Evolutionary conservation across 35 echinoderm and acorn worm genomes (phyloP).

Genomic region (Ptychodera flava): DNA sequence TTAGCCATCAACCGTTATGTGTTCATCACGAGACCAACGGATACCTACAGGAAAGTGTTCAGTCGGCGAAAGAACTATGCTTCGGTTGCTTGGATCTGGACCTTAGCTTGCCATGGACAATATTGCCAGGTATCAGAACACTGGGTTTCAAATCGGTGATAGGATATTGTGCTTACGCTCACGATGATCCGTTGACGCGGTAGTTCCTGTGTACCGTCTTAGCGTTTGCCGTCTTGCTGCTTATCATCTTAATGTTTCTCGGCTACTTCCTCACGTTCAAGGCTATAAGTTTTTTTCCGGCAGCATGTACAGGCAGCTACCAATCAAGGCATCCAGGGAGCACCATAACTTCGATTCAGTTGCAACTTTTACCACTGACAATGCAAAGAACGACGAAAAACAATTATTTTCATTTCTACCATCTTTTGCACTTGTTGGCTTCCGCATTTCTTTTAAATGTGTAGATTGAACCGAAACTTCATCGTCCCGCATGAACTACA

Average conservation of each 20-base stretch:
- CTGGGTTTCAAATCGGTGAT: slow-evolving; percentile 54
- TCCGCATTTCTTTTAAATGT: slow-evolving; percentile 61
- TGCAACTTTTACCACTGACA: neutral
- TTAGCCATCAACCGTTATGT: slow-evolving; percentile 66
- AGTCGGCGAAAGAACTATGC: slow-evolving; percentile 10
- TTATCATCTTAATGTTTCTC: slow-evolving; percentile 27
- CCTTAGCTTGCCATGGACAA: slow-evolving; percentile 22
- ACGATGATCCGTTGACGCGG: slow-evolving; percentile 35
- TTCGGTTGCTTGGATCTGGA: neutral
- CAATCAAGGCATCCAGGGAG: neutral
- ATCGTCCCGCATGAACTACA: slow-evolving; percentile 38
- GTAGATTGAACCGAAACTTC: slow-evolving; percentile 35
- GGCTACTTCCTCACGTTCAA: slow-evolving; percentile 67
- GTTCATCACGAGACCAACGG: slow-evolving; percentile 50
- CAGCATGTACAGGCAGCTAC: slow-evolving; percentile 22
- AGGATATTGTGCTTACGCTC: slow-evolving; percentile 57
- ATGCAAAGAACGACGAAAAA: slow-evolving; percentile 1
- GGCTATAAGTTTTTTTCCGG: slow-evolving; percentile 41
- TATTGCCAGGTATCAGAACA: slow-evolving; percentile 45
- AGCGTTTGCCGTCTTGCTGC: slow-evolving; percentile 45
- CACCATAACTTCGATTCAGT: neutral
- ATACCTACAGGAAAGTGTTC: slow-evolving; percentile 38
- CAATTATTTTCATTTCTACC: slow-evolving; percentile 51
- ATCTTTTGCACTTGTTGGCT: slow-evolving; percentile 74
- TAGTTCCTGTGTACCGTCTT: slow-evolving; percentile 49